Base-by-base conservation (phyloP, 1,140 invertebrate species). In the Acyrthosiphon pisum region DNA sequence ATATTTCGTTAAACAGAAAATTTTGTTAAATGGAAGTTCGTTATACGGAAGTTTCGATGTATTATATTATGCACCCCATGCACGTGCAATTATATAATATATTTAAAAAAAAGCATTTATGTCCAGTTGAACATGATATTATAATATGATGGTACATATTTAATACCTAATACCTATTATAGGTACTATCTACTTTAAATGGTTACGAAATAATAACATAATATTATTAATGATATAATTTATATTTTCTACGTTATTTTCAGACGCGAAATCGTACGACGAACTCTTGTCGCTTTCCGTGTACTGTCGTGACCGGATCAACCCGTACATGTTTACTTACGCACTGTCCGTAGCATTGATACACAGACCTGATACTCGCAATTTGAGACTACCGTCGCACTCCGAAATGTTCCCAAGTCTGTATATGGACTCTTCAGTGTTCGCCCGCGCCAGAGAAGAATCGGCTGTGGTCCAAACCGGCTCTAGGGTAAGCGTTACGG, bases 291-390 rank as follows among this genome's bases (percentile, higher is more conserved):
- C 97, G 0, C 95, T 97, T 22, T 96, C 96, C 20, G 96, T 97
- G 7, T 98, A 97, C 94, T 97, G 96, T 93, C 96, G 97, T 76
- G 96, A 98, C 94, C 96, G 97, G 41, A 95, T 98, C 56, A 98
- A 98, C 95, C 97, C 97, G 0, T 97, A 97, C 94, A 95, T 98
- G 95, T 98, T 97, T 95, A 97, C 97, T 95, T 98, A 98, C 94
- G 96, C 96, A 18, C 95, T 97, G 6, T 97, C 97, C 0, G 97
- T 98, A 41, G 97, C 97, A 0, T 95, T 98, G 48, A 94, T 98
- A 83, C 97, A 98, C 96, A 96, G 97, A 46, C 95, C 96, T 0
- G 97, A 98, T 94, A 98, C 97, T 0, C 97, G 97, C 94, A 95
- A 97, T 92, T 93, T 98, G 6, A 96, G 96, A 90, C 94, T 98